A percentile compares a stretch with the other conserved stretches of the same genome.
These are phyloP conservation scores for Stenolophus ochropezus DNA, from an alignment of 2,888 invertebrate genomes.

Conservation along the genomic window DNA sequence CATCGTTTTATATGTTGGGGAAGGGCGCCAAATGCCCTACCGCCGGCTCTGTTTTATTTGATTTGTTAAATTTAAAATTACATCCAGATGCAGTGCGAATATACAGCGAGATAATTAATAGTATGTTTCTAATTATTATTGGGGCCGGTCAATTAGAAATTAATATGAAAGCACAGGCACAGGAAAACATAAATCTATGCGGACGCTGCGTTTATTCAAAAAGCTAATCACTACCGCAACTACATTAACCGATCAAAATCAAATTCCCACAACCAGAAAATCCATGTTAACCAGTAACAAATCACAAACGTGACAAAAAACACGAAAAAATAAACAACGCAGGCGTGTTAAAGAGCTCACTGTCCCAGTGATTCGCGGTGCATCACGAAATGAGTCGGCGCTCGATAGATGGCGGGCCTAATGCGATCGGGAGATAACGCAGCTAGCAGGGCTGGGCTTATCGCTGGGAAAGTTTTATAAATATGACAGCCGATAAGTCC, in stretches of 20 bases:
- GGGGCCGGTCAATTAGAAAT: background rate
- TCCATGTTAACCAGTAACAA: slow-evolving; percentile 29
- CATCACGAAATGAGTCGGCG: slow-evolving; percentile 44
- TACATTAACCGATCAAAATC: slow-evolving; percentile 36
- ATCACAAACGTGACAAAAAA: slow-evolving; percentile 24
- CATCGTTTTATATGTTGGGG: no score
- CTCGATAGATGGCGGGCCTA: slow-evolving; percentile 47
- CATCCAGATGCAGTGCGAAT: no score
- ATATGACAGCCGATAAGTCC: slow-evolving; percentile 59
- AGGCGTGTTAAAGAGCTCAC: slow-evolving; percentile 23
- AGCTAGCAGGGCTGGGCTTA: slow-evolving; percentile 48
- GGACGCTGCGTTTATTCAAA: background rate
- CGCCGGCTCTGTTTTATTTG: no score
- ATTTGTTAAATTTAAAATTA: no score
- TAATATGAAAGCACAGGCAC: background rate
- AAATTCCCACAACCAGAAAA: slow-evolving; percentile 29
- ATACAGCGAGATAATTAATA: no score
- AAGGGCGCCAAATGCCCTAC: no score
- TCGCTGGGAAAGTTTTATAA: slow-evolving; percentile 56
- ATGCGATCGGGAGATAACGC: slow-evolving; percentile 48
- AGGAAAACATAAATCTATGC: background rate
- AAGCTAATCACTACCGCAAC: slow-evolving; percentile 13
- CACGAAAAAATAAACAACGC: background rate
- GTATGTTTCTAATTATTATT: background rate
- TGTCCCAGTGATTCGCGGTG: background rate